phyloP scores from a whole-genome alignment of 2,113 vertebrate species.

The Sarotherodon lohbergeri region DNA sequence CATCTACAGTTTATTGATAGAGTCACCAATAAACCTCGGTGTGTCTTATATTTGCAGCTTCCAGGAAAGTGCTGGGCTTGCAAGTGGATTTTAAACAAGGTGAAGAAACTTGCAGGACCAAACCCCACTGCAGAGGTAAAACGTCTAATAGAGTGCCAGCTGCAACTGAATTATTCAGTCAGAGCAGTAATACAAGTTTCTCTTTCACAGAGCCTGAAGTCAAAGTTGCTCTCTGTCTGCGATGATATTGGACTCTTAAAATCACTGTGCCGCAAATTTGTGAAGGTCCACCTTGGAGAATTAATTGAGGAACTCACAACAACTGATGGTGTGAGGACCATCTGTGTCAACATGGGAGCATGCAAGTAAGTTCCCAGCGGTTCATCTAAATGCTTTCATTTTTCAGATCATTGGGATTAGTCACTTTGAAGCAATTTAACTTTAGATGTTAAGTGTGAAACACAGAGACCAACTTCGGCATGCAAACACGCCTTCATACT shows the following conservation, averaged over 20 bases:
- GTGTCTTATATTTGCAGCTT: background rate
- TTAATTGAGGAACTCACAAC: constrained; percentile 56
- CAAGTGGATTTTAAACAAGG: constrained; percentile 39
- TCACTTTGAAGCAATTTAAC: background rate
- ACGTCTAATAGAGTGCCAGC: background rate
- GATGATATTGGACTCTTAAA: constrained; percentile 37
- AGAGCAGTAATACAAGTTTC: background rate
- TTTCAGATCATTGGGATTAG: background rate
- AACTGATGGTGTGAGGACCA: constrained; percentile 43
- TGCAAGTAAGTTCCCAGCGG: constrained; percentile 54
- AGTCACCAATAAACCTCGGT: background rate
- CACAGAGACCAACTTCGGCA: background rate
- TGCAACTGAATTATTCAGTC: background rate
- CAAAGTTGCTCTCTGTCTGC: constrained; percentile 9
- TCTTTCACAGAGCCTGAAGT: background rate
- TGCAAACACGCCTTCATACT: background rate
- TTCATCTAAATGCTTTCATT: background rate
- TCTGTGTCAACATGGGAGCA: constrained; percentile 38
- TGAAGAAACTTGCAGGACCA: background rate
- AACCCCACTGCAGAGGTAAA: background rate
- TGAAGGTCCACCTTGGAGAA: background rate
- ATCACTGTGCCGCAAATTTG: background rate
- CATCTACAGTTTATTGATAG: background rate
- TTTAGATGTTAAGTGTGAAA: background rate
- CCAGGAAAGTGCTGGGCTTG: constrained; percentile 52